Evolutionary conservation across 2,113 vertebrate genomes (phyloP).

Genomic region (Cercocebus atys): DNA sequence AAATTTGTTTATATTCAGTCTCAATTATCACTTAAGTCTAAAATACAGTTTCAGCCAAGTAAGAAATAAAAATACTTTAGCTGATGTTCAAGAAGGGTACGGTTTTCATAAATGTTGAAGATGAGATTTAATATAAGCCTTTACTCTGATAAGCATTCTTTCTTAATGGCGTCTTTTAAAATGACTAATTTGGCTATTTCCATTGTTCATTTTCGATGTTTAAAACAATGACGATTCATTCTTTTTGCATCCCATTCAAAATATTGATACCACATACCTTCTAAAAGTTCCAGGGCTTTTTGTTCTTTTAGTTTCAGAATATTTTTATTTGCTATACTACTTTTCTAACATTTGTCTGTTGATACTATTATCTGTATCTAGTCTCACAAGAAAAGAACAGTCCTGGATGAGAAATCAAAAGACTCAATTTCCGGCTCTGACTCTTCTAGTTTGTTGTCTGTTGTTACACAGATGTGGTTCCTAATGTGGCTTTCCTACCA

Average conservation of each 20-base stretch:
- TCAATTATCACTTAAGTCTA: background rate
- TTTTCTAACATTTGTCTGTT: background rate
- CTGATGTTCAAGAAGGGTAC: background rate
- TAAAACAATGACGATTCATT: slow-evolving; percentile 12
- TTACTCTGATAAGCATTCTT: slow-evolving; percentile 50
- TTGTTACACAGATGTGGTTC: background rate
- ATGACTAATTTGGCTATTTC: background rate
- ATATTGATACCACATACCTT: background rate
- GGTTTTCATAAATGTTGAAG: slow-evolving; percentile 4
- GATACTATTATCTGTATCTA: background rate
- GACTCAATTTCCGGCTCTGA: background rate
- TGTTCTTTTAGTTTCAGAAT: background rate
- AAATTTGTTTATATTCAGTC: slow-evolving; percentile 38
- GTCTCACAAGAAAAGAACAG: background rate
- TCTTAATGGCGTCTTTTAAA: slow-evolving; percentile 19
- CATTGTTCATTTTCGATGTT: slow-evolving; percentile 4
- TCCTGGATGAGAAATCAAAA: background rate
- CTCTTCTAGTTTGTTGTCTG: background rate
- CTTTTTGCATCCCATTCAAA: slow-evolving; percentile 15
- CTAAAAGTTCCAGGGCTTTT: background rate
- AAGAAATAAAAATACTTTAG: slow-evolving; percentile 48
- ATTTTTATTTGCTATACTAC: background rate
- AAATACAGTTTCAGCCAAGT: slow-evolving; percentile 39
- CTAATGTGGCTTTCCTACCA: background rate
- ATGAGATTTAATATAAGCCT: background rate